Conservation (phyloP, 2,888 invertebrate genomes). For the Polymixis flavicincta region DNA sequence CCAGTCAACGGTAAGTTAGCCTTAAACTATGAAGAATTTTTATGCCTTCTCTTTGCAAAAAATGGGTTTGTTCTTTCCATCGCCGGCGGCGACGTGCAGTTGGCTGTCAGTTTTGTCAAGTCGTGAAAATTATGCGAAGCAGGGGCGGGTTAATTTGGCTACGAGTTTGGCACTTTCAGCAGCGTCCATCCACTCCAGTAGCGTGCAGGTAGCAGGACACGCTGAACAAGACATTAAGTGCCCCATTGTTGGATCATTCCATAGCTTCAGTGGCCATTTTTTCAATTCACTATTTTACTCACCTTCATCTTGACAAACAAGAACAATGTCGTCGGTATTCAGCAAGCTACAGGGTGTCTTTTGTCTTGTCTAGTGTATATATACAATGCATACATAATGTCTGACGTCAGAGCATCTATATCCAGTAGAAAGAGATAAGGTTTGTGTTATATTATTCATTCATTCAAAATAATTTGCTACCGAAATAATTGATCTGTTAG, state of each 20-base stretch:
- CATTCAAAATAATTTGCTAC: not conserved
- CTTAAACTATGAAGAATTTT: too few relatives aligned
- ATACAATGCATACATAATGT: not conserved
- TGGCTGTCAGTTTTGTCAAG: too few relatives aligned
- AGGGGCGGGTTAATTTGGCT: too few relatives aligned
- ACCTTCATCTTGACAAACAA: not conserved
- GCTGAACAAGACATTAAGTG: too few relatives aligned
- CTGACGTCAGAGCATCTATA: not conserved
- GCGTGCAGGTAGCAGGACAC: too few relatives aligned
- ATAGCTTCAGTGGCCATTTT: not conserved
- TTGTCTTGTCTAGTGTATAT: not conserved
- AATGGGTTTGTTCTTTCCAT: too few relatives aligned
- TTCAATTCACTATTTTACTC: not conserved
- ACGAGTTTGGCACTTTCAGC: too few relatives aligned
- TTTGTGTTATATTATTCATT: not conserved
- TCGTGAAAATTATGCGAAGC: too few relatives aligned
- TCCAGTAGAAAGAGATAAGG: not conserved
- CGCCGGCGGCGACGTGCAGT: too few relatives aligned
- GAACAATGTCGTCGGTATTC: not conserved
- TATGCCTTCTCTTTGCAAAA: too few relatives aligned
- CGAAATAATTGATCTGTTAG: not conserved
- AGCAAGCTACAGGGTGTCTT: not conserved
- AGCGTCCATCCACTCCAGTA: too few relatives aligned
- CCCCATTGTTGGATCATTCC: too few relatives aligned
- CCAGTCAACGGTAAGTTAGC: not conserved